These are phyloP conservation scores for Andricus quercusramuli DNA, from an alignment of 2,888 invertebrate genomes.

Conservation along the genomic window DNA sequence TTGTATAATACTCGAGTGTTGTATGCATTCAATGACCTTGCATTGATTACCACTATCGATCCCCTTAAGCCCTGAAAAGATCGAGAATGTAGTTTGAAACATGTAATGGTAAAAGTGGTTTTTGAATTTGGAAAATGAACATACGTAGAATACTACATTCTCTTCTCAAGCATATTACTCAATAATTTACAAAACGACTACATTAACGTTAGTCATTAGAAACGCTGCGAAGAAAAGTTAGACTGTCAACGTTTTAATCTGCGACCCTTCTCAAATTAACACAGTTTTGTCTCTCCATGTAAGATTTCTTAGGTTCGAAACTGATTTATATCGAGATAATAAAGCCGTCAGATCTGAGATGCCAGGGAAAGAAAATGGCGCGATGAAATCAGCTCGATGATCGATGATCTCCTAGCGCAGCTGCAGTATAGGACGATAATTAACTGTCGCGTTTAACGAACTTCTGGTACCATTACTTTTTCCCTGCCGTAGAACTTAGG, in stretches of 20 bases:
- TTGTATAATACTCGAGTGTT: conserved; percentile 9
- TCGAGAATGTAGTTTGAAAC: neutral
- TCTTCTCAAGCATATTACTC: neutral
- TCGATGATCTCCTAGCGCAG: conserved; percentile 23
- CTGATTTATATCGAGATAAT: conserved; percentile 15
- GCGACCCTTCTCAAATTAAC: neutral
- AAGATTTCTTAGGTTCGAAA: neutral
- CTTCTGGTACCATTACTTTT: neutral
- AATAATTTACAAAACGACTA: neutral
- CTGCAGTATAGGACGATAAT: conserved; percentile 13
- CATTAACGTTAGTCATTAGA: neutral
- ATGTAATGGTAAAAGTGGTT: neutral
- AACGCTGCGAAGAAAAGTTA: neutral
- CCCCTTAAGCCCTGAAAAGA: neutral
- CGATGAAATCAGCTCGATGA: neutral
- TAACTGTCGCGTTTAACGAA: conserved; percentile 28
- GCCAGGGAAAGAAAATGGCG: neutral
- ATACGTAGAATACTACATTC: neutral
- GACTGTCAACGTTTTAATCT: neutral
- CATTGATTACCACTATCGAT: conserved; percentile 1
- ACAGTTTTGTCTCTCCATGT: neutral
- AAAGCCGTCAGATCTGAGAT: conserved; percentile 14
- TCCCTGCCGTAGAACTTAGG: neutral
- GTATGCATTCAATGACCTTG: conserved; percentile 22
- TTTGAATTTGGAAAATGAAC: neutral